Conservation (phyloP, 2,113 vertebrate species). For the Varanus komodoensis region DNA sequence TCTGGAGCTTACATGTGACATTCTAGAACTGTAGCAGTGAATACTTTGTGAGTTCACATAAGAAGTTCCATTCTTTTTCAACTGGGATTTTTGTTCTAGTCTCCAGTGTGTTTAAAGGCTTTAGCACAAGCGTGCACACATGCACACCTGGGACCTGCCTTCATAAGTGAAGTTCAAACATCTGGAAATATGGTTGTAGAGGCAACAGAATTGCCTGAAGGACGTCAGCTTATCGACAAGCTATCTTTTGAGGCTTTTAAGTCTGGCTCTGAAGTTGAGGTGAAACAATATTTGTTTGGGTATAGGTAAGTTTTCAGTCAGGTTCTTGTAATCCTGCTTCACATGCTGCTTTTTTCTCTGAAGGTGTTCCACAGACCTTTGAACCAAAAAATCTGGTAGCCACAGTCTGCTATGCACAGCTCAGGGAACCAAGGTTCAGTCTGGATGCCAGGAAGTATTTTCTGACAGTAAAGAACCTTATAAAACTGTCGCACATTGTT, state of each 20-base stretch:
- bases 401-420: not conserved
- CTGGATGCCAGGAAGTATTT: too few species aligned
- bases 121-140: not conserved
- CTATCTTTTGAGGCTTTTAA: not conserved
- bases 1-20: not conserved
- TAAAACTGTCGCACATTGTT: too few species aligned
- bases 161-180: rapidly evolving
- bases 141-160: not conserved
- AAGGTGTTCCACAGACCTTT: not conserved
- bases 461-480: too few species aligned
- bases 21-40: slow-evolving; percentile 14
- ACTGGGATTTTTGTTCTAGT: rapidly evolving
- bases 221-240: rapidly evolving
- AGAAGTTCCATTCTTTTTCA: not conserved
- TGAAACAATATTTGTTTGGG: not conserved
- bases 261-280: not conserved
- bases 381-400: not conserved
- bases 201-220: not conserved
- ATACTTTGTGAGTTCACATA: slow-evolving; percentile 3
- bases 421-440: too few species aligned
- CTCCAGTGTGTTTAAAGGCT: not conserved
- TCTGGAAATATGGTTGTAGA: not conserved
- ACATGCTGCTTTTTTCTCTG: not conserved
- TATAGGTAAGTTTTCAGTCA: not conserved
- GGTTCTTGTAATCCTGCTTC: not conserved